Percentiles rank a stretch among this genome's conserved stretches.
Evolutionary conservation across 2,797 vertebrate genomes (phyloP).

Genomic region (Astyanax mexicanus): DNA sequence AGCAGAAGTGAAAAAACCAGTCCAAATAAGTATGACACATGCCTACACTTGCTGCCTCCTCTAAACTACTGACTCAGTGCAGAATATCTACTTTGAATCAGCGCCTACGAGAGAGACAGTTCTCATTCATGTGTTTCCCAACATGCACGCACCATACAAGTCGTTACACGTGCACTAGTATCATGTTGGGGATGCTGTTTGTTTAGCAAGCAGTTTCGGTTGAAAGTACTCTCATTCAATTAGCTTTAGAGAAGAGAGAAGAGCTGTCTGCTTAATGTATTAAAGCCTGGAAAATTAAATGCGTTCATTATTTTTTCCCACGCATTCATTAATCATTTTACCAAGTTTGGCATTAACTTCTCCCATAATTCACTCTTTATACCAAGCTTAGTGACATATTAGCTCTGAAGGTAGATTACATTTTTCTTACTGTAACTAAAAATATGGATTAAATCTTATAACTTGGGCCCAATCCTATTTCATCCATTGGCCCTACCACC

Average conservation of each 20-base stretch:
- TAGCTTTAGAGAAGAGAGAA: not conserved
- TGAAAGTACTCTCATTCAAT: slow-evolving; percentile 4
- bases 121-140: slow-evolving; percentile 16
- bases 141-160: slow-evolving; percentile 34
- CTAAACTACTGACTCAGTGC: slow-evolving; percentile 14
- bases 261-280: too few species aligned
- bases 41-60: slow-evolving; percentile 30
- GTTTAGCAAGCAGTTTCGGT: slow-evolving; percentile 20
- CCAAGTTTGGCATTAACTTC: too few species aligned
- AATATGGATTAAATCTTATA: too few species aligned
- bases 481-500: too few species aligned
- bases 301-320: too few species aligned
- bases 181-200: slow-evolving; percentile 11
- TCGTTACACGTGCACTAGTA: slow-evolving; percentile 16
- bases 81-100: not conserved
- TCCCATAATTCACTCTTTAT: too few species aligned
- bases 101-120: slow-evolving; percentile 2
- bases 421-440: too few species aligned
- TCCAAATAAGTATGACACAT: slow-evolving; percentile 32
- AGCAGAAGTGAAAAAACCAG: slow-evolving; percentile 5
- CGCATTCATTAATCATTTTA: too few species aligned
- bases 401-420: too few species aligned
- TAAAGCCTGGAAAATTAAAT: too few species aligned
- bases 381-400: too few species aligned
- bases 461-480: too few species aligned